phyloP scores from a whole-genome alignment of 2,113 vertebrate genomes.

The rat (Rattus norvegicus) region DNA sequence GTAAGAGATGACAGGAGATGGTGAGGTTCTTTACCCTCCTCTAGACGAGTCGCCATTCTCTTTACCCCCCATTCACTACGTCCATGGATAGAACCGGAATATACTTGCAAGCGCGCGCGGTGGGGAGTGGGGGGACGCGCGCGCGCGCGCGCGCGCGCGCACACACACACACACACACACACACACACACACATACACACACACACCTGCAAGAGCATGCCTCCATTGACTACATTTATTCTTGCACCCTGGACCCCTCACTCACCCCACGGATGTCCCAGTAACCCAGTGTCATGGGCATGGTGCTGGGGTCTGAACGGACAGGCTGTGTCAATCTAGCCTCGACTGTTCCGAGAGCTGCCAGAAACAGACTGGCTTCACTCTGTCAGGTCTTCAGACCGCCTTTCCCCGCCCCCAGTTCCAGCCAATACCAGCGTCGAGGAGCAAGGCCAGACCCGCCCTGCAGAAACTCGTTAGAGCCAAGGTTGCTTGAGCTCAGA shows the following conservation, averaged over 20 bases:
- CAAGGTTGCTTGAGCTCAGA: neutral
- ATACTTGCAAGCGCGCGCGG: too few relatives aligned
- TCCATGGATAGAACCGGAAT: neutral
- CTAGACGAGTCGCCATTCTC: too few relatives aligned
- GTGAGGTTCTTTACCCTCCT: neutral
- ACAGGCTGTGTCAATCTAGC: neutral
- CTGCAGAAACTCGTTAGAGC: neutral
- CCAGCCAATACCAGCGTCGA: neutral
- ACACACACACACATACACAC: neutral
- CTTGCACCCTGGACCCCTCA: neutral
- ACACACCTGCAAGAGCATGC: neutral
- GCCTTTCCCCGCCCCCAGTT: neutral
- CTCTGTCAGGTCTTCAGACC: neutral
- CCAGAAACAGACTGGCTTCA: neutral
- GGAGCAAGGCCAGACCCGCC: neutral
- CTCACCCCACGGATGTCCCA: constrained; percentile 91
- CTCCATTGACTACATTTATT: neutral
- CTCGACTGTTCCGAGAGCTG: too few relatives aligned
- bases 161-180: neutral
- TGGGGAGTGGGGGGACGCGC: too few relatives aligned
- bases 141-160: neutral
- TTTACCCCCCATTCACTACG: neutral
- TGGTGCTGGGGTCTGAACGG: neutral
- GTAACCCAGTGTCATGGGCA: constrained; percentile 85
- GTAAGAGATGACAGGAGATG: neutral